phyloP scores from a whole-genome alignment of 2,113 vertebrate genomes.

The Tenrec ecaudatus region DNA sequence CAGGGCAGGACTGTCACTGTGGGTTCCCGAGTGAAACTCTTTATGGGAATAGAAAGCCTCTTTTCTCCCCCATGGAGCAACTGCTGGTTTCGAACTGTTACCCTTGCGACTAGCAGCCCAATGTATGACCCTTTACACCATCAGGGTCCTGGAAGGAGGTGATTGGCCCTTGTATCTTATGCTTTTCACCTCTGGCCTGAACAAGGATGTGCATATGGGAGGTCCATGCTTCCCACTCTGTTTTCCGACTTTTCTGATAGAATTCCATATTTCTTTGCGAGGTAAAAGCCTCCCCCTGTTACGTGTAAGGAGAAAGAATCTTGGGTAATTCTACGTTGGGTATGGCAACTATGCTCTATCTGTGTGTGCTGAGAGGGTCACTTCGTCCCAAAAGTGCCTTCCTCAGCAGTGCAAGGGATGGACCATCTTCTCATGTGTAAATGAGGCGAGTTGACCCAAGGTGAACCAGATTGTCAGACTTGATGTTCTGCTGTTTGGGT shows the following conservation, averaged over 20 bases:
- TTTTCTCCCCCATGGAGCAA: no score
- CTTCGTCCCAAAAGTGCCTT: not conserved
- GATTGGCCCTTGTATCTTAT: not conserved
- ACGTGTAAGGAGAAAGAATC: not conserved
- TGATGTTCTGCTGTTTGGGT: no score
- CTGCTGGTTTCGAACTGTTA: no score
- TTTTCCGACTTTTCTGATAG: not conserved
- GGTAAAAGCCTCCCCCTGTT: not conserved
- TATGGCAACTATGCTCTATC: not conserved
- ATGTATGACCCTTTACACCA: no score
- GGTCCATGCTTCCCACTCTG: not conserved
- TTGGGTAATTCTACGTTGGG: not conserved
- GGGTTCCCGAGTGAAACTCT: no score
- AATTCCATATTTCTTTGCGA: not conserved
- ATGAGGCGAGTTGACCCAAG: not conserved
- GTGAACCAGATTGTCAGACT: not conserved
- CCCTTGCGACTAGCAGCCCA: no score
- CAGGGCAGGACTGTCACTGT: no score
- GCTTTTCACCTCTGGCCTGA: not conserved
- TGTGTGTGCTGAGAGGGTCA: not conserved
- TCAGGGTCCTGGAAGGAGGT: no score
- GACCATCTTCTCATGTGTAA: not conserved
- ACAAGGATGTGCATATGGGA: not conserved
- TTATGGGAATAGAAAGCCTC: no score
- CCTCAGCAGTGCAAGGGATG: not conserved